Conservation (phyloP, 2,797 vertebrate genomes). For the Nasua narica region DNA sequence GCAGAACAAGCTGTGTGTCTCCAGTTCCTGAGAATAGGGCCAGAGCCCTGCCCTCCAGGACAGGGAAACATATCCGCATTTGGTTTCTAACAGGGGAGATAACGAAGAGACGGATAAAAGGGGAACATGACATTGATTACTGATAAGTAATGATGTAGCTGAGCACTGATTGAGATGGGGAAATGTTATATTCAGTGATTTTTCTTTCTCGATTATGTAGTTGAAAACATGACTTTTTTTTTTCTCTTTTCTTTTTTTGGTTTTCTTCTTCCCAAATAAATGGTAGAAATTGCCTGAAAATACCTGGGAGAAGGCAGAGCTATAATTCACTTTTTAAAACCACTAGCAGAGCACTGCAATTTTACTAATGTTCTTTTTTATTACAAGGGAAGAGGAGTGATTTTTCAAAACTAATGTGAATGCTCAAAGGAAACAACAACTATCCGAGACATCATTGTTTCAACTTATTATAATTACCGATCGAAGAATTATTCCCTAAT, state of each 20-base stretch:
- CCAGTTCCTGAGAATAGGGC: not conserved
- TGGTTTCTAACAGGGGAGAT: slow-evolving; percentile 16
- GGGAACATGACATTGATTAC: not conserved
- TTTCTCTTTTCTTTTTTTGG: not conserved
- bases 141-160: not conserved
- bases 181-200: slow-evolving; percentile 50
- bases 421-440: not conserved
- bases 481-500: slow-evolving; percentile 39
- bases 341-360: not conserved
- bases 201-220: slow-evolving; percentile 51
- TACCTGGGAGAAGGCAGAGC: not conserved
- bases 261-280: slow-evolving; percentile 36
- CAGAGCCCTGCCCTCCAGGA: not conserved
- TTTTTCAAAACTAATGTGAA: slow-evolving; percentile 38
- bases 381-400: slow-evolving; percentile 40
- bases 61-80: not conserved
- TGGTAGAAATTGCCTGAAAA: slow-evolving; percentile 58
- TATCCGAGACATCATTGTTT: not conserved
- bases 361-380: slow-evolving; percentile 65
- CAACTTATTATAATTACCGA: slow-evolving; percentile 39
- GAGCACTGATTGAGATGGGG: slow-evolving; percentile 40
- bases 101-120: not conserved
- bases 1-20: slow-evolving; percentile 19
- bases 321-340: slow-evolving; percentile 63
- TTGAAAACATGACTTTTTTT: slow-evolving; percentile 38